These are phyloP conservation scores for Aphaenogaster floridana DNA, from an alignment of 1,140 invertebrate genomes.

Conservation along the genomic window DNA sequence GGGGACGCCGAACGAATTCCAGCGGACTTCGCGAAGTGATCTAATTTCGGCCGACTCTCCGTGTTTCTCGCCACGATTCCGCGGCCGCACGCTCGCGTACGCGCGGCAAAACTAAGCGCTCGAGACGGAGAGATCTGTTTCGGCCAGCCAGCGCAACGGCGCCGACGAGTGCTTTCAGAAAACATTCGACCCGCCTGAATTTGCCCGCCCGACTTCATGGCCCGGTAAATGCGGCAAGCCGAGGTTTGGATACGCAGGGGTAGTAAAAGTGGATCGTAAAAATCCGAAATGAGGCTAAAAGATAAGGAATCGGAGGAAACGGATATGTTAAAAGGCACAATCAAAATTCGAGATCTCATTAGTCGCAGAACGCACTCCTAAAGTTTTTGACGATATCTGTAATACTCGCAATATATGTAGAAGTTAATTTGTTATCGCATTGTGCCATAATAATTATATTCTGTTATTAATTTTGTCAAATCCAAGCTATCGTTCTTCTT, in stretches of 20 bases:
- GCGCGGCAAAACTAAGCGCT: constrained; percentile 80
- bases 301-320: neutral
- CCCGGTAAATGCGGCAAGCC: neutral
- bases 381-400: neutral
- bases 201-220: neutral
- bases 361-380: neutral
- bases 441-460: neutral
- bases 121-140: constrained; percentile 71
- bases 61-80: constrained; percentile 22
- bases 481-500: neutral
- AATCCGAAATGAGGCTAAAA: neutral
- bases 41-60: constrained; percentile 73
- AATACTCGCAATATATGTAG: neutral
- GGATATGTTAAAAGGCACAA: neutral
- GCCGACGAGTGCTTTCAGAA: constrained; percentile 71
- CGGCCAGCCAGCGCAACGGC: constrained; percentile 54
- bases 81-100: constrained; percentile 78
- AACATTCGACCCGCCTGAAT: constrained; percentile 66
- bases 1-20: constrained; percentile 53
- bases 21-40: constrained; percentile 60
- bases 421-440: neutral
- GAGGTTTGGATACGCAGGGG: constrained; percentile 7
- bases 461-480: neutral
- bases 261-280: constrained; percentile 23
- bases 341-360: neutral